These are phyloP conservation scores for Hipparchia sbordonii DNA, from an alignment of 2,888 invertebrate genomes.

Conservation along the genomic window DNA sequence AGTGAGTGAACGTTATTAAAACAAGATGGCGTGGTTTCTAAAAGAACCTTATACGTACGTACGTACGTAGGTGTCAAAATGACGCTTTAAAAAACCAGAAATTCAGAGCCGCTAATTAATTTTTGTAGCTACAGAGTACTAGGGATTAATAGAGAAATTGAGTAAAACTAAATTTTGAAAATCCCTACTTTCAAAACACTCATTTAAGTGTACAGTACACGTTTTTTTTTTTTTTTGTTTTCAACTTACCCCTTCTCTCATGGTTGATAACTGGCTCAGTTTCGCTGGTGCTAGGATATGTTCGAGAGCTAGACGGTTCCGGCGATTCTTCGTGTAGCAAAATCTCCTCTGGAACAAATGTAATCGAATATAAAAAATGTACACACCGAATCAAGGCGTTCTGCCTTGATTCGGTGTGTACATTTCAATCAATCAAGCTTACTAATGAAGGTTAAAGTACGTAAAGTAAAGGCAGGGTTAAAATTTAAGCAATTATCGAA, in stretches of 20 bases:
- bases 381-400: background rate
- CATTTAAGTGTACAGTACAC: background rate
- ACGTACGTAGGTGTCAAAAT: no score
- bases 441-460: background rate
- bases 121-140: no score
- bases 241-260: constrained; percentile 41
- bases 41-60: no score
- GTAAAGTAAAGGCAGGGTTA: background rate
- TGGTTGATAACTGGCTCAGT: constrained; percentile 33
- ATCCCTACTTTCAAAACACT: background rate
- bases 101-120: no score
- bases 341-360: constrained; percentile 47
- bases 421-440: background rate
- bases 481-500: background rate
- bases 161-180: no score
- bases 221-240: background rate
- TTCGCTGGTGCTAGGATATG: constrained; percentile 34
- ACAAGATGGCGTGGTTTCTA: no score
- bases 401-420: no score
- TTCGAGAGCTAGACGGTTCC: constrained; percentile 51
- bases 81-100: no score
- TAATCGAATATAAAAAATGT: background rate
- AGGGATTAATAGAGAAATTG: no score
- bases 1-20: no score
- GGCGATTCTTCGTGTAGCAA: constrained; percentile 46